Evolutionary conservation across 2,113 vertebrate genomes (phyloP).

Genomic region (Uria lomvia): DNA sequence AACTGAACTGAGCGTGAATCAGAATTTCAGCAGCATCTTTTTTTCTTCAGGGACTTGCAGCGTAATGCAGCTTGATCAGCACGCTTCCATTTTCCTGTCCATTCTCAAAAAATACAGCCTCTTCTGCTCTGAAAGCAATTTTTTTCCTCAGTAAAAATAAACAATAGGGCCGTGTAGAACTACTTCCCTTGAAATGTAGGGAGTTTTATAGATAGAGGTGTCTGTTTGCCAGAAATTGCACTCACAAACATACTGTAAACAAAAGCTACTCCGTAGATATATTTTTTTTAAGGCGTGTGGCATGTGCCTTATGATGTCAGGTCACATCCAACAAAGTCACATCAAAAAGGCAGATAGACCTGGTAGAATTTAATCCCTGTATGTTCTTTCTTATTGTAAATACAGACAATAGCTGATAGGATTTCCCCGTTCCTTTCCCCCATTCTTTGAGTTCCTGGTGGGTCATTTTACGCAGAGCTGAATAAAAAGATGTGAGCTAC

Average conservation of each 20-base stretch:
- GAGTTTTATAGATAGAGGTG: neutral
- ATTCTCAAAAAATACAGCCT: neutral
- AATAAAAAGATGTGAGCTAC: neutral
- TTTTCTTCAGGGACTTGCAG: neutral
- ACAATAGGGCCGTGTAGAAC: neutral
- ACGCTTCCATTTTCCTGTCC: neutral
- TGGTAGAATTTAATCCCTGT: neutral
- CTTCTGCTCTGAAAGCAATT: neutral
- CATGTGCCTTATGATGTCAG: neutral
- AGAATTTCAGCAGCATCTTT: neutral
- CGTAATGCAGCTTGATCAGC: neutral
- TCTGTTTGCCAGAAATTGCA: neutral
- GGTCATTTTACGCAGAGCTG: neutral
- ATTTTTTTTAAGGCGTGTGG: neutral
- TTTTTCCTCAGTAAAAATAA: neutral
- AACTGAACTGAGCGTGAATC: neutral
- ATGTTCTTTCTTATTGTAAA: neutral
- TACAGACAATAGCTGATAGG: neutral
- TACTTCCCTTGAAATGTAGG: neutral
- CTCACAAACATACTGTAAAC: neutral
- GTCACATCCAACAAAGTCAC: neutral
- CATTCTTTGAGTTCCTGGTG: neutral
- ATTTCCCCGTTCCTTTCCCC: neutral
- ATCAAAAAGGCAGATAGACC: neutral
- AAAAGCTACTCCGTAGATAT: neutral